Evolutionary conservation across 1,140 invertebrate genomes (phyloP), one percentile per base, ranked within the genome.

Genomic region (Pseudachorutes palmiensis): DNA sequence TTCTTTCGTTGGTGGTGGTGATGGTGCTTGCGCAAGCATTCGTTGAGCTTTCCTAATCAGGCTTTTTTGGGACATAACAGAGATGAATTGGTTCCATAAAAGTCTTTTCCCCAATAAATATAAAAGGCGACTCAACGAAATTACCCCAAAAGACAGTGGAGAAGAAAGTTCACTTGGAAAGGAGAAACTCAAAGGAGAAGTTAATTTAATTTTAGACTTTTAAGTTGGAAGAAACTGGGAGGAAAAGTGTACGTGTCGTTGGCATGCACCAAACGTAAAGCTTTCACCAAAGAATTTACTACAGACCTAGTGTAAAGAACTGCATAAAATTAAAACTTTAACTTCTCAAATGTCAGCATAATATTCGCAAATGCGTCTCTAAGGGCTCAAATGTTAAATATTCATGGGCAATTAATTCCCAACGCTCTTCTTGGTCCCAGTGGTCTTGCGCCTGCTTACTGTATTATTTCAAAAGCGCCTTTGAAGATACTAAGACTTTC

Each of bases 61-160:
- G 24, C 64, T 59, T 30, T 60, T 58, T 55, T 22, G 12, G 16
- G 49, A 58, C 51, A 66, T 28, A 59, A 59, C 29, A 45, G 32
- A 66, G 64, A 66, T 66, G 64, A 58, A 66, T 66, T 59, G 64
- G 58, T 26, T 22, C 51, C 29, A 59, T 58, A 66, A 58, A 59
- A 31, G 26, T 58, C 32, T 26, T 48, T 28, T 60, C 12, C 12
- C 22, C 58, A 14, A 28, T 32, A 28, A 28, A 60, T 60, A 60
- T 12, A 60, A 60, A 60, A 60, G 30, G 30, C 24, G 14, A 31
- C 3, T 9, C 3, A 24, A 60, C 2, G 58, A 60, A 60, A 60
- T 14, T 14, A 32, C 3, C 2, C 24, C 26, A 31, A 60, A 60
- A 60, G 30, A 60, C 3, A 60, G 58, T 14, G 14, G 26, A 55